Percentiles rank a stretch among this genome's conserved stretches.
Conservation (phyloP, 2,797 vertebrate species). For the Lates japonicus region DNA sequence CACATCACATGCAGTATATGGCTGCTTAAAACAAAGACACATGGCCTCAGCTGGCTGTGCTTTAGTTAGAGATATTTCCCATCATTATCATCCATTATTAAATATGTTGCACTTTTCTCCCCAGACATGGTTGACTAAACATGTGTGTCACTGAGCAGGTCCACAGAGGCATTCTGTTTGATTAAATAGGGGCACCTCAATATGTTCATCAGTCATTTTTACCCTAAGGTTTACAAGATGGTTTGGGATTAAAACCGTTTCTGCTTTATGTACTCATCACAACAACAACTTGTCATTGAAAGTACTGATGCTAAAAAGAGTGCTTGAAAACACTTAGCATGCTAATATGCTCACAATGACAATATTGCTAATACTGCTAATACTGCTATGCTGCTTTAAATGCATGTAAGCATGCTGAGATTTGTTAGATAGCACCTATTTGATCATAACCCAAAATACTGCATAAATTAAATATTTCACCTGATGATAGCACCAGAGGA, state of each 20-base stretch:
- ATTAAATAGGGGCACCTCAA: constrained; percentile 5
- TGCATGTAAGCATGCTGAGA: background rate
- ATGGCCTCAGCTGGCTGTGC: background rate
- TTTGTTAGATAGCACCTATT: background rate
- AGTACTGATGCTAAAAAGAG: background rate
- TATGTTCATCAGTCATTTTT: background rate
- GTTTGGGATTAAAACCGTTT: background rate
- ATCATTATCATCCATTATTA: constrained; percentile 33
- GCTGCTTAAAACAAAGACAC: constrained; percentile 25
- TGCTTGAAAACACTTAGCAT: background rate
- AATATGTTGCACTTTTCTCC: constrained; percentile 3
- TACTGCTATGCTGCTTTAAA: background rate
- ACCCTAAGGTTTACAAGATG: background rate
- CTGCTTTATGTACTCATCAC: background rate
- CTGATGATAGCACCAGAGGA: no score
- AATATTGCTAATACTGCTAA: no score
- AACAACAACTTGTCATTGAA: background rate
- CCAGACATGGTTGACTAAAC: background rate
- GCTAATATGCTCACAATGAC: background rate
- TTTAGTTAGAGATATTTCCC: constrained; percentile 11
- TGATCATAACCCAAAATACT: no score
- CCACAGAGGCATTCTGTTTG: background rate
- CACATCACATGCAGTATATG: background rate
- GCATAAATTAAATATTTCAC: no score
- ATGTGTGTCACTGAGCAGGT: background rate